Evolutionary conservation across 2,888 invertebrate genomes (phyloP), one percentile per base, ranked within the genome.

Genomic region (Unio pictorum): DNA sequence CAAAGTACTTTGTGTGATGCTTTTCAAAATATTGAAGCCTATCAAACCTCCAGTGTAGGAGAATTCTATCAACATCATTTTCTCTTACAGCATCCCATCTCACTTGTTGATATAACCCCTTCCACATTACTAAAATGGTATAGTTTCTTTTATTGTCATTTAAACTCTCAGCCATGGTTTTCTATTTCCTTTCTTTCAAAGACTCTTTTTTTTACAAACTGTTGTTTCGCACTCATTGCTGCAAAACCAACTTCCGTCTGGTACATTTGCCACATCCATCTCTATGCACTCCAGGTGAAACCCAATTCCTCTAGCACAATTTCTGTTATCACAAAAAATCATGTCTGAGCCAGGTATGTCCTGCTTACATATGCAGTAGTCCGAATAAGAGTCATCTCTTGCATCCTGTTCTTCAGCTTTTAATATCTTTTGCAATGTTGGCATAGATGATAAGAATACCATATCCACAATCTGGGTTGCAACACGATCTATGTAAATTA

Each of bases 31-130:
- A 79, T 8, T 69, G 45, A 4, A 77, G 57, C 74, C 76, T 60
- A 30, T 76, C 71, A 66, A 71, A 72, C n/a, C 66, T 70, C 77
- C 77, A 77, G 55, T 75, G 71, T 1, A n/a, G 15, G 17, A 79
- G 68, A 0, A 79, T 72, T 23, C 71, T n/a, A 5, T 66, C 60
- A 1, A 73, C 75, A 72, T 79, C 71, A 68, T 73, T 75, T 64
- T 78, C 77, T 61, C 75, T 54, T 11, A 78, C 67, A 3, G 79
- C 77, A 67, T 76, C 75, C 54, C 64, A 66, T 26, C 74, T 17
- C 2, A 69, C 68, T 55, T 56, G 66, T 23, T 76, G 68, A 17
- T 69, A 64, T 15, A 76, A 58, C 0, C 77, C 67, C n/a, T 58
- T 54, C 79, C 76, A 73, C 56, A 76, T 71, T 11, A 71, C 15